Evolutionary conservation across 2,113 vertebrate genomes (phyloP).

Genomic region (Thamnophis sirtalis): DNA sequence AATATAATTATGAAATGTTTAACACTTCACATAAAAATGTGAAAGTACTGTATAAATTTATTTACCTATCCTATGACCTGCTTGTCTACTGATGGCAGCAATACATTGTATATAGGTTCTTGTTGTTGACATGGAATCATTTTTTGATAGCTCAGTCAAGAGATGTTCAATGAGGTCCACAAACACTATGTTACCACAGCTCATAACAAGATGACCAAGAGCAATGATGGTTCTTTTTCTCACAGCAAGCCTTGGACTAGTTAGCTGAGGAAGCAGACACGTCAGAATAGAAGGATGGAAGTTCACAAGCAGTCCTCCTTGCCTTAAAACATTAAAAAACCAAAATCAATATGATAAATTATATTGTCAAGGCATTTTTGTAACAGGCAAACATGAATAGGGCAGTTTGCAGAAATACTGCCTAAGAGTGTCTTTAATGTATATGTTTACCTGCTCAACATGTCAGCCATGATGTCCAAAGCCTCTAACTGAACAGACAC

Average conservation of each 20-base stretch:
- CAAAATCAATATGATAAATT: constrained; percentile 52
- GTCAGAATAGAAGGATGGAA: constrained; percentile 99
- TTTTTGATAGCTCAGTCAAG: constrained; percentile 91
- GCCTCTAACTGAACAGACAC: constrained; percentile 97
- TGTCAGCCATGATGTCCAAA: constrained; percentile 98
- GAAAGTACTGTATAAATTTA: constrained; percentile 29
- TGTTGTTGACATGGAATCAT: constrained; percentile 98
- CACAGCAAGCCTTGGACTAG: constrained; percentile 94
- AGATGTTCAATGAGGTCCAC: constrained; percentile 98
- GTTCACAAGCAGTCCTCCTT: constrained; percentile 97
- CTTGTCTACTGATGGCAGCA: constrained; percentile 98
- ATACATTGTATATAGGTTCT: constrained; percentile 98
- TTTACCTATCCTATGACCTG: constrained; percentile 97
- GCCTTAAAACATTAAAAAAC: constrained; percentile 79
- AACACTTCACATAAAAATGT: constrained; percentile 5
- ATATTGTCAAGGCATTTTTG: constrained; percentile 18
- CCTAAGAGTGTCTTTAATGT: neutral
- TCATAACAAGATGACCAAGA: constrained; percentile 98
- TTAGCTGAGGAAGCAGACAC: constrained; percentile 97
- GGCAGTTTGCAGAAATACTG: neutral
- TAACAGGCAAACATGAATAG: neutral
- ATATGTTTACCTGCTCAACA: constrained; percentile 88
- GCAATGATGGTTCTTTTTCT: constrained; percentile 99
- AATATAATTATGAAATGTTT: neutral
- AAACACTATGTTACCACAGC: constrained; percentile 97